phyloP scores from a whole-genome alignment of 2,888 invertebrate species.

The Amiota communis region DNA sequence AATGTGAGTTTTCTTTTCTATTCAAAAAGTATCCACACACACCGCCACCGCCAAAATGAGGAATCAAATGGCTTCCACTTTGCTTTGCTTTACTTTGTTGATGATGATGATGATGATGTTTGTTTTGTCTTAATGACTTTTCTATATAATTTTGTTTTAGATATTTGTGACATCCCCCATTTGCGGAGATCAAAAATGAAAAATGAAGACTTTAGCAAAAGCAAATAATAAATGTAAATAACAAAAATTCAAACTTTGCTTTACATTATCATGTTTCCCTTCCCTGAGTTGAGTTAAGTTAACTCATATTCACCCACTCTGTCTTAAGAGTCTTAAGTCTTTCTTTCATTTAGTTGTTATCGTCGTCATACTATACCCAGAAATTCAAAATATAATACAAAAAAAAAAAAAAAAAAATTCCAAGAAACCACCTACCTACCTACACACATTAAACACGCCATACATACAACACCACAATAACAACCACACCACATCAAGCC shows the following conservation, averaged over 20 bases:
- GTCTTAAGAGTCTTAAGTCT: no score
- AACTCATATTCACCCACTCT: not conserved
- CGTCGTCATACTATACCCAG: conserved; percentile 42
- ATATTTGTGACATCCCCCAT: not conserved
- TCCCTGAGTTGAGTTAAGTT: not conserved
- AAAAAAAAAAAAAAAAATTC: conserved; percentile 43
- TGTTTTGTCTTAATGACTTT: no score
- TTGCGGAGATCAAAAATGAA: not conserved
- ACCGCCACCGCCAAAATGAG: no score
- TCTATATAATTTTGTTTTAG: no score
- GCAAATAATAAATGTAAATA: not conserved
- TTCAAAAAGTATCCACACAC: no score
- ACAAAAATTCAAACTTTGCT: not conserved
- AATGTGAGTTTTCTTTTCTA: no score
- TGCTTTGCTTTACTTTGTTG: no score
- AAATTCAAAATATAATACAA: not conserved
- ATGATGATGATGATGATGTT: no score
- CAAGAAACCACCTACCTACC: conserved; percentile 60
- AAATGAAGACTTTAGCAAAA: conserved; percentile 18
- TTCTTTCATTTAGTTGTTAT: conserved; percentile 21
- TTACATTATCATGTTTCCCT: no score
- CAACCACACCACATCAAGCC: conserved; percentile 1
- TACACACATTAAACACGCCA: conserved; percentile 43
- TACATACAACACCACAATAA: conserved; percentile 32
- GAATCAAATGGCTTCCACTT: no score